Evolutionary conservation across 37 sponge, comb jelly and placozoan species (phyloP).

Genomic region (Geodia barretti): DNA sequence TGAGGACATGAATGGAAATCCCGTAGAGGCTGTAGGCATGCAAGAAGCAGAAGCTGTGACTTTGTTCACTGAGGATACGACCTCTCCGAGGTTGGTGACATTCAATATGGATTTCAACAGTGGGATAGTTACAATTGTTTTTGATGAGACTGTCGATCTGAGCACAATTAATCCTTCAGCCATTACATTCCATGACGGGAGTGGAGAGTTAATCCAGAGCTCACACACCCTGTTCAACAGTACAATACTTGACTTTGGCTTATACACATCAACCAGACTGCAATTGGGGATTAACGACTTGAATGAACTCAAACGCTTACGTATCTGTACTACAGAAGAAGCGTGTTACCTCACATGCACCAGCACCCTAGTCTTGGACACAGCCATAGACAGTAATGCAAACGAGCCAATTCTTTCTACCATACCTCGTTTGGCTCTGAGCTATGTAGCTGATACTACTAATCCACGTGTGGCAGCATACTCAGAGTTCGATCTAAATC

Average conservation of each 20-base stretch:
- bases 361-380: constrained; percentile 27
- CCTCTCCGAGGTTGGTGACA: constrained; percentile 44
- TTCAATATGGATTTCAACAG: constrained; percentile 68
- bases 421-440: constrained; percentile 16
- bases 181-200: constrained; percentile 48
- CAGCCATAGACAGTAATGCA: not conserved
- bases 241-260: constrained; percentile 27
- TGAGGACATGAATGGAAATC: constrained; percentile 71
- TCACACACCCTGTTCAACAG: constrained; percentile 15
- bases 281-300: constrained; percentile 62
- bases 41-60: constrained; percentile 42
- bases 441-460: constrained; percentile 53
- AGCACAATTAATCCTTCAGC: constrained; percentile 17
- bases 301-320: constrained; percentile 73
- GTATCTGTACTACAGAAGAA: constrained; percentile 26
- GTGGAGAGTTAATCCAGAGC: constrained; percentile 1
- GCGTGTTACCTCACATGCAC: constrained; percentile 38
- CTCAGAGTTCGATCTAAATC: constrained; percentile 59
- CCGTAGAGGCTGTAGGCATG: constrained; percentile 50
- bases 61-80: constrained; percentile 46
- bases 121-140: constrained; percentile 63
- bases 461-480: constrained; percentile 45
- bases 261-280: constrained; percentile 26
- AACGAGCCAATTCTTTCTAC: constrained; percentile 6
- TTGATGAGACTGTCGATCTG: constrained; percentile 78